Percentiles rank a stretch among this genome's conserved stretches.
Evolutionary conservation across 2,797 vertebrate genomes (phyloP).

Genomic region (Platyrinchus mystaceus): DNA sequence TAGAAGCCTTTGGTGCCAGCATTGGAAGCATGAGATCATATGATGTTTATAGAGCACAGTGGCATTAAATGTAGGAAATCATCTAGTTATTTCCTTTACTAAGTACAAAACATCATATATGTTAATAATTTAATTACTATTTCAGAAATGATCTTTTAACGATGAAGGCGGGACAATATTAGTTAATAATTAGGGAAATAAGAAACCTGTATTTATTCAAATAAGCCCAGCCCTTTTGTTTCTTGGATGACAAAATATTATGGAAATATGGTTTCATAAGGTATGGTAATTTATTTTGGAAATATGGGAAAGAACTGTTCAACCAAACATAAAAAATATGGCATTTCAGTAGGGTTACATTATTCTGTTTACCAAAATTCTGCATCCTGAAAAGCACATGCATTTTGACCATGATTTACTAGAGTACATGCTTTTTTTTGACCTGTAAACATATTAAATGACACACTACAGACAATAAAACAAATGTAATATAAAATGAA

Average conservation of each 20-base stretch:
- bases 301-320: not conserved
- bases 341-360: not conserved
- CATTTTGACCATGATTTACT: not conserved
- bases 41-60: constrained; percentile 28
- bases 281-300: not conserved
- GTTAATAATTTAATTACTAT: constrained; percentile 68
- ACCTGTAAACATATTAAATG: not conserved
- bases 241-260: constrained; percentile 38
- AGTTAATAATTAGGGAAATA: constrained; percentile 65
- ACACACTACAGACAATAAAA: not conserved
- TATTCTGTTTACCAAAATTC: not conserved
- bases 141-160: constrained; percentile 64
- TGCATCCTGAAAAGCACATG: not conserved
- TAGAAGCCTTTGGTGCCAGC: not conserved
- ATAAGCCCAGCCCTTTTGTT: constrained; percentile 47
- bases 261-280: constrained; percentile 55
- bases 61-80: constrained; percentile 39
- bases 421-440: not conserved
- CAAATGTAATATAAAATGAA: not conserved
- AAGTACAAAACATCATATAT: constrained; percentile 49
- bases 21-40: constrained; percentile 9
- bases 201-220: constrained; percentile 59
- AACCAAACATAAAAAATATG: not conserved
- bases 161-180: constrained; percentile 43
- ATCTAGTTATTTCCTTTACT: constrained; percentile 63